Evolutionary conservation across 2,797 vertebrate species (phyloP), one percentile per base, ranked within the genome.

Genomic region (Xyrichtys novacula): DNA sequence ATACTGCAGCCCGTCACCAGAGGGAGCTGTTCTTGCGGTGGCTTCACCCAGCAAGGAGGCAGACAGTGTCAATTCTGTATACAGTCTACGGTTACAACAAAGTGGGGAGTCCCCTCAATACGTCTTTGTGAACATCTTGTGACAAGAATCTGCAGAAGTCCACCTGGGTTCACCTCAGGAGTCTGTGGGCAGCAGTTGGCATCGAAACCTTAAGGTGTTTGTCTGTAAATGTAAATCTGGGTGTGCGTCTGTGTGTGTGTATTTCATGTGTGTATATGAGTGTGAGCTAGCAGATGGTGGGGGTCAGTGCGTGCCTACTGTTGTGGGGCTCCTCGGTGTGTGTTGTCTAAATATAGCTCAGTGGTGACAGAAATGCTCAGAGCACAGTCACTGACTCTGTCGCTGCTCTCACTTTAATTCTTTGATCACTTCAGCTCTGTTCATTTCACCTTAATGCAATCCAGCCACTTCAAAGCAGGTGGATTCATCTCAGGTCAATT

Each of bases 311-410:
- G 8, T 36, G 66, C 73, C 75, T 66, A 67, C 74, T 85, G 85
- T 84, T 84, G 76, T 72, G 65, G 75, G 70, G 66, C 85, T 85
- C 39, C 55, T 83, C 68, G 81, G 76, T 83, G 81, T 82, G 80
- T 81, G 81, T 79, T 85, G 72, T 76, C 85, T 92, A 91, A 91
- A 91, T 91, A 90, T 92, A 92, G 84, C 62, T 8, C 71, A 0
- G 65, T 17, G 59, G 83, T 76, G 81, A 84, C 85, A 57, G 71
- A 83, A 72, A 74, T 26, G 74, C 67, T 86, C 57, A 68, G 76
- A 73, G 74, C 60, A 29, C 48, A 58, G 58, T 60, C 69, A 32
- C 74, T 15, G 67, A 73, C 74, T 72, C 72, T 28, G 71, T 62
- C 59, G 38, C 43, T 0, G 0, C 49, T 61, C 66, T 38, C 58